Evolutionary conservation across 2,888 invertebrate genomes (phyloP).

Genomic region (Geotrupes spiniger): DNA sequence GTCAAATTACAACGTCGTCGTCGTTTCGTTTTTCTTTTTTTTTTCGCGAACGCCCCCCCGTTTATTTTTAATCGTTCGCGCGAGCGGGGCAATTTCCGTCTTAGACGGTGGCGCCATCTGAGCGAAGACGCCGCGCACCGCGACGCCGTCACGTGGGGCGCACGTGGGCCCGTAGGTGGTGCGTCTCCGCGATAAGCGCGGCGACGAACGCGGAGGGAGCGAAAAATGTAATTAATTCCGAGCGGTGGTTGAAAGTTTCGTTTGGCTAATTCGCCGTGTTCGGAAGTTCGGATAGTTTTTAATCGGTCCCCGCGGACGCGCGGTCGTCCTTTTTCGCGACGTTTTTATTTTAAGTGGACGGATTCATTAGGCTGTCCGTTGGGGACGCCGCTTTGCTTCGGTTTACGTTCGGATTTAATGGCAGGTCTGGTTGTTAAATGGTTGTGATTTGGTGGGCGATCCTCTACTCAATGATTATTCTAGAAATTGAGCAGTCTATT

Average conservation of each 20-base stretch:
- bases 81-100: constrained; percentile 2
- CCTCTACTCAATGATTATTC: no score
- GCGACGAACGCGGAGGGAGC: constrained; percentile 6
- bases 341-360: no score
- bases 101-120: constrained; percentile 37
- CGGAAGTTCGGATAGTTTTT: constrained; percentile 3
- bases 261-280: background rate
- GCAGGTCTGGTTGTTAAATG: no score
- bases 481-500: no score
- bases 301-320: constrained; percentile 3
- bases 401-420: no score
- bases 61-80: background rate
- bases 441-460: no score
- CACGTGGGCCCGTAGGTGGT: constrained; percentile 26
- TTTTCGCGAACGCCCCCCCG: constrained; percentile 6
- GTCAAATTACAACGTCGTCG: background rate
- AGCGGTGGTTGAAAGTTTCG: background rate
- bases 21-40: constrained; percentile 9
- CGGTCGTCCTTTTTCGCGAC: no score
- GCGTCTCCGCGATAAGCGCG: constrained; percentile 34
- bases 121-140: constrained; percentile 36
- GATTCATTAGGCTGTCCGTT: no score
- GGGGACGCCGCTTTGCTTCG: no score
- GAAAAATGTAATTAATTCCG: background rate
- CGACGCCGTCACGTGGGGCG: constrained; percentile 23